These are phyloP conservation scores for Hycleus cichorii DNA, from an alignment of 1,140 invertebrate genomes.

Conservation along the genomic window DNA sequence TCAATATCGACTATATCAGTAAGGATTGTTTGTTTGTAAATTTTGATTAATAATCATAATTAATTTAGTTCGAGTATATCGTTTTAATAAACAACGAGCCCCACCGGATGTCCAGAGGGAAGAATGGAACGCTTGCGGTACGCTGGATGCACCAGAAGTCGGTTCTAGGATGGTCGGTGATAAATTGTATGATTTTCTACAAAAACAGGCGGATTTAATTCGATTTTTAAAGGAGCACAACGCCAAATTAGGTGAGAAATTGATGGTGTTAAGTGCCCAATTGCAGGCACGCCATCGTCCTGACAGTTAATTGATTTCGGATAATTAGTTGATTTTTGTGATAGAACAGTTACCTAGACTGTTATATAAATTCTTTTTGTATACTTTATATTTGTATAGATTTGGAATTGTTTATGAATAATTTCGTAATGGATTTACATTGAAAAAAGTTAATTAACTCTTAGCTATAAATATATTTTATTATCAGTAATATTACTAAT, in stretches of 20 bases:
- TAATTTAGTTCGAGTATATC: constrained; percentile 40
- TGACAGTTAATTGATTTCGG: too few species aligned
- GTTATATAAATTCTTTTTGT: too few species aligned
- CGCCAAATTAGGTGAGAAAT: constrained; percentile 42
- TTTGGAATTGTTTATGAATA: too few species aligned
- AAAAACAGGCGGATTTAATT: constrained; percentile 54
- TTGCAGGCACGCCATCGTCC: constrained; percentile 15
- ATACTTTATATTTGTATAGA: too few species aligned
- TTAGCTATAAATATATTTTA: too few species aligned
- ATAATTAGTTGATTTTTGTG: too few species aligned
- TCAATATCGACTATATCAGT: constrained; percentile 54
- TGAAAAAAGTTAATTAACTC: too few species aligned
- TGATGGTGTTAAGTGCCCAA: constrained; percentile 41
- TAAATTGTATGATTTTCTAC: constrained; percentile 53
- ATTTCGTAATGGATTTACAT: too few species aligned
- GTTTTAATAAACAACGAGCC: constrained; percentile 50
- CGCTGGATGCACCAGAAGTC: constrained; percentile 47
- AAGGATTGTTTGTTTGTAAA: constrained; percentile 26
- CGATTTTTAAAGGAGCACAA: constrained; percentile 46
- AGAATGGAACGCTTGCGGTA: constrained; percentile 48
- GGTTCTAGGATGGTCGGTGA: constrained; percentile 49
- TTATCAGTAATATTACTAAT: too few species aligned
- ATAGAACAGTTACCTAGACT: too few species aligned
- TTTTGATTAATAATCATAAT: neutral
- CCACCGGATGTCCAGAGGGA: constrained; percentile 50